These are phyloP conservation scores for Drosophila nr. perissopoda DNA, from an alignment of 2,888 invertebrate genomes.

Conservation along the genomic window DNA sequence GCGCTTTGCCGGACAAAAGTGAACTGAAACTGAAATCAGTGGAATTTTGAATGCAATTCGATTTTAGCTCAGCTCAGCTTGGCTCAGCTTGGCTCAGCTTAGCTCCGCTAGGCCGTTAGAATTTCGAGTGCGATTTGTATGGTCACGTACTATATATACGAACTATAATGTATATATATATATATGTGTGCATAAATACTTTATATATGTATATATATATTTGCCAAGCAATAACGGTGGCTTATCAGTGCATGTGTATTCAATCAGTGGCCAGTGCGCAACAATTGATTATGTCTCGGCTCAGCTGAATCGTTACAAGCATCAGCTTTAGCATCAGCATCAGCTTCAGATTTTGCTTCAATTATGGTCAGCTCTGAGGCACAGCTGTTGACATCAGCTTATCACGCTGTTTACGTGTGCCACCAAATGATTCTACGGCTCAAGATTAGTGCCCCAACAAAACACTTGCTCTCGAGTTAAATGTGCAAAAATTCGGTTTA, in stretches of 20 bases:
- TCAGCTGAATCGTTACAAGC: neutral
- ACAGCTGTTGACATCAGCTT: slow-evolving; percentile 39
- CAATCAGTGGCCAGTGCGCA: slow-evolving; percentile 11
- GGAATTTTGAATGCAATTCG: neutral
- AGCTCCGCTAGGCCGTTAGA: slow-evolving; percentile 40
- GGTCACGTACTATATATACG: slow-evolving; percentile 40
- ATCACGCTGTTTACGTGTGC: slow-evolving; percentile 75
- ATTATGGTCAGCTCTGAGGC: neutral
- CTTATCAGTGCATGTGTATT: slow-evolving; percentile 30
- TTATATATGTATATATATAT: neutral
- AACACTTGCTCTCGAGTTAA: neutral
- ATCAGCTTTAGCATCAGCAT: neutral
- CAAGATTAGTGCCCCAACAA: slow-evolving; percentile 17
- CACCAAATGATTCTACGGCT: slow-evolving; percentile 13
- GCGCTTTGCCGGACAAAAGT: slow-evolving; percentile 57
- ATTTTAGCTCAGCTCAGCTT: neutral
- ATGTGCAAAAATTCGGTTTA: slow-evolving; percentile 25
- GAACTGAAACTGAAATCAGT: slow-evolving; percentile 58
- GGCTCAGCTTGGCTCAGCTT: neutral
- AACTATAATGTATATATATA: slow-evolving; percentile 10
- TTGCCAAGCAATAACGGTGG: neutral
- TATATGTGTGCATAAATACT: too few species aligned
- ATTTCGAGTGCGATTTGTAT: slow-evolving; percentile 36
- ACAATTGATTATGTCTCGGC: slow-evolving; percentile 33
- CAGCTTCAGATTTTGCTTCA: slow-evolving; percentile 5